Evolutionary conservation across 1,140 invertebrate species (phyloP).

Genomic region (Meteorus sp.): DNA sequence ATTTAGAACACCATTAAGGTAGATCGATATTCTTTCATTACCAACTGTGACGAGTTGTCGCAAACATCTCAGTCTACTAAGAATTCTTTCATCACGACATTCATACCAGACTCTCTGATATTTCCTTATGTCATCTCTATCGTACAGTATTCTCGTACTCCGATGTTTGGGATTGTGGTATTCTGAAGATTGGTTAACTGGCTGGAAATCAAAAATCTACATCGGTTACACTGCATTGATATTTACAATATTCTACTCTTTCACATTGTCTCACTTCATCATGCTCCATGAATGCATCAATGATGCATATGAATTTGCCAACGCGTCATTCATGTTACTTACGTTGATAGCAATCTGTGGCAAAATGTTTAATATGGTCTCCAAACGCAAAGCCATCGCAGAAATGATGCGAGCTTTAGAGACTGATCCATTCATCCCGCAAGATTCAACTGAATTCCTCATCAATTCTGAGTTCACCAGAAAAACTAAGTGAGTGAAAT

Average conservation of each 20-base stretch:
- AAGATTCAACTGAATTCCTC: not conserved
- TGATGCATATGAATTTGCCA: slow-evolving; percentile 6
- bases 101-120: no score
- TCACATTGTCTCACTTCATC: not conserved
- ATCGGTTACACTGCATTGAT: not conserved
- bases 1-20: no score
- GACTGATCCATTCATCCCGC: not conserved
- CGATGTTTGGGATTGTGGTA: not conserved
- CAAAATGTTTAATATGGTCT: slow-evolving; percentile 13
- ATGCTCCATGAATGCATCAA: not conserved
- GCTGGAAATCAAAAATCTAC: not conserved
- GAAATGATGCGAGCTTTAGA: not conserved
- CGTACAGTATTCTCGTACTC: not conserved
- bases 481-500: slow-evolving; percentile 1
- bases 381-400: not conserved
- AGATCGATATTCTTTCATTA: no score
- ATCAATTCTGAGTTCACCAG: not conserved
- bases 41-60: no score
- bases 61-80: no score
- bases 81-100: no score
- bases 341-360: not conserved
- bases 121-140: slow-evolving; percentile 1
- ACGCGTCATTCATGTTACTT: slow-evolving; percentile 9
- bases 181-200: not conserved
- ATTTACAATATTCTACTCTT: not conserved